Percentiles rank a stretch among this genome's conserved stretches.
phyloP scores from a whole-genome alignment of 1,140 invertebrate genomes.

The Holotrichia oblita region DNA sequence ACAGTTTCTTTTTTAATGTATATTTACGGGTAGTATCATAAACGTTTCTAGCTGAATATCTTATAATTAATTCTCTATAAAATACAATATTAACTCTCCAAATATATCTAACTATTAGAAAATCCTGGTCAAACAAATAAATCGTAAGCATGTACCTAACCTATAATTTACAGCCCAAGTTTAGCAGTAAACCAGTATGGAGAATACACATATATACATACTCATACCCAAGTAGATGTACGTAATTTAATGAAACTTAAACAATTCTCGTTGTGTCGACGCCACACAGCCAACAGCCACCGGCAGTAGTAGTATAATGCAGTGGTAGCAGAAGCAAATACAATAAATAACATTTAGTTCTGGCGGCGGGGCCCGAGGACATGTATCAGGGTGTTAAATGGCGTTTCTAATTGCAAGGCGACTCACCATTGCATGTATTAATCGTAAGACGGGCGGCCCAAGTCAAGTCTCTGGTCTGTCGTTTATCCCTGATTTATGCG shows the following conservation, averaged over 20 bases:
- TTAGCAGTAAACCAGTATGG: background rate
- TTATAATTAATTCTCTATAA: no score
- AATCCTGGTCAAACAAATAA: conserved; percentile 29
- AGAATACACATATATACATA: background rate
- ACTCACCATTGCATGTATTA: conserved; percentile 45
- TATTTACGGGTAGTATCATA: no score
- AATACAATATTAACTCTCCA: no score
- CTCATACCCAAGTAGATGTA: background rate
- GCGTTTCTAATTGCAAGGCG: conserved; percentile 45
- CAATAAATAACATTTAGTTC: conserved; percentile 44
- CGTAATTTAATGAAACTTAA: conserved; percentile 41
- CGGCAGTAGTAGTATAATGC: conserved; percentile 36
- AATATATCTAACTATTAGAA: conserved; percentile 1
- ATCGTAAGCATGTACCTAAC: conserved; percentile 1
- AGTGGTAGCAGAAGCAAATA: conserved; percentile 42
- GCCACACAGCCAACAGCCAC: conserved; percentile 12
- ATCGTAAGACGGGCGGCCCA: conserved; percentile 44
- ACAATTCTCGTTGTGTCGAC: conserved; percentile 38
- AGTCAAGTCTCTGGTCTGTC: conserved; percentile 49
- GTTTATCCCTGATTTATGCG: conserved; percentile 48
- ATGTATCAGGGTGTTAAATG: conserved; percentile 47
- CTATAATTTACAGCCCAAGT: conserved; percentile 23
- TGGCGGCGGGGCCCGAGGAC: conserved; percentile 37
- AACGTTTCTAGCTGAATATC: no score
- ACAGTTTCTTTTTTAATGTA: no score